These are phyloP conservation scores for Neomorphus geoffroyi DNA, from an alignment of 2,797 vertebrate species.

Conservation along the genomic window DNA sequence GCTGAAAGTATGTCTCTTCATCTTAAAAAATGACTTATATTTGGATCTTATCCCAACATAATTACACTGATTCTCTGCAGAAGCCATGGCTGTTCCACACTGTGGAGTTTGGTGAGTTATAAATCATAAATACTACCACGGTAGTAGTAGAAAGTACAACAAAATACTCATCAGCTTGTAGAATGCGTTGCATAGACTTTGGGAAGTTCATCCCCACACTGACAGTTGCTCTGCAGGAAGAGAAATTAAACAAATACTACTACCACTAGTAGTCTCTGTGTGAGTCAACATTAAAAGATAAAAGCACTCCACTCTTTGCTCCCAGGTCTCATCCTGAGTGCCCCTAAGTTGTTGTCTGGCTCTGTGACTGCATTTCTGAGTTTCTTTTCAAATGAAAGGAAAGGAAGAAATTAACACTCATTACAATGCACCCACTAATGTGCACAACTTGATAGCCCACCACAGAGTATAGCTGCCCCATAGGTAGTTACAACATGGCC, in stretches of 20 bases:
- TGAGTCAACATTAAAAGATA: neutral
- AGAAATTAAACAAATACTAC: neutral
- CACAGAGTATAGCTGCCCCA: neutral
- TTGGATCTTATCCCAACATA: neutral
- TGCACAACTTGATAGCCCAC: neutral
- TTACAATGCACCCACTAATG: neutral
- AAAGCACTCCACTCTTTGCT: neutral
- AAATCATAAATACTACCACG: neutral
- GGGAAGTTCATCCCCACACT: neutral
- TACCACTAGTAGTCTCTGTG: neutral
- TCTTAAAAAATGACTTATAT: neutral
- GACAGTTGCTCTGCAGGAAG: neutral
- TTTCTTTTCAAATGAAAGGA: neutral
- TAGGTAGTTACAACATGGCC: too few species aligned
- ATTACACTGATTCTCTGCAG: neutral
- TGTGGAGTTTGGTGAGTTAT: neutral
- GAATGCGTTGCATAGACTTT: neutral
- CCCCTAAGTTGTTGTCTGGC: neutral
- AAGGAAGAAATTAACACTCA: neutral
- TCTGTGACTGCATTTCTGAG: neutral
- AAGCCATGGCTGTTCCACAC: neutral
- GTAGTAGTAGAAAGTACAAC: neutral
- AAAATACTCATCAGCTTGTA: neutral
- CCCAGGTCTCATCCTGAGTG: neutral
- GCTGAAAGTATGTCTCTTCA: neutral